Conservation (phyloP, 2,797 vertebrate genomes). For the Diceros bicornis region DNA sequence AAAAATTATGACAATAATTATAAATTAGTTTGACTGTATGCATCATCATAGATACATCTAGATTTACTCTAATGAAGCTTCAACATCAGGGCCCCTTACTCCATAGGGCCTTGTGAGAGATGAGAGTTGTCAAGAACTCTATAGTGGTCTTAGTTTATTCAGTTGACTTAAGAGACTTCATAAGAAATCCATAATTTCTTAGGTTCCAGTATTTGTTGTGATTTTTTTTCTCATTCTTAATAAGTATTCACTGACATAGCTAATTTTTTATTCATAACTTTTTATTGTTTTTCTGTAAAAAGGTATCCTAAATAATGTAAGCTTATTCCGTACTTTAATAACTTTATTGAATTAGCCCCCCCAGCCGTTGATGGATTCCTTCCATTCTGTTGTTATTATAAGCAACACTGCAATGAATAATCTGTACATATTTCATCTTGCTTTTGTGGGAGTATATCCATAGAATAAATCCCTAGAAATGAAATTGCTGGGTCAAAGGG, state of each 20-base stretch:
- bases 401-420: background rate
- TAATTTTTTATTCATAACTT: slow-evolving; percentile 26
- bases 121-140: background rate
- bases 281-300: slow-evolving; percentile 4
- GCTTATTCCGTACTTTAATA: background rate
- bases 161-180: background rate
- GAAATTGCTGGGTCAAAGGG: background rate
- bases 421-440: background rate
- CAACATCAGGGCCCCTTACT: background rate
- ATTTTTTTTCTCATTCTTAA: slow-evolving; percentile 44
- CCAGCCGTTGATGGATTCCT: background rate
- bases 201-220: background rate
- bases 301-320: background rate
- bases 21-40: background rate
- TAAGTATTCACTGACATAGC: background rate
- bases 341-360: background rate
- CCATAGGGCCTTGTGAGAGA: background rate
- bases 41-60: background rate
- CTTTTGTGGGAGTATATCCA: background rate
- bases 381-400: background rate
- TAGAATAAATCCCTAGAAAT: background rate
- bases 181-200: background rate
- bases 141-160: background rate
- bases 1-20: background rate
- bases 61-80: background rate